Evolutionary conservation across 2,888 invertebrate genomes (phyloP).

Genomic region (Criorhina ranunculi): DNA sequence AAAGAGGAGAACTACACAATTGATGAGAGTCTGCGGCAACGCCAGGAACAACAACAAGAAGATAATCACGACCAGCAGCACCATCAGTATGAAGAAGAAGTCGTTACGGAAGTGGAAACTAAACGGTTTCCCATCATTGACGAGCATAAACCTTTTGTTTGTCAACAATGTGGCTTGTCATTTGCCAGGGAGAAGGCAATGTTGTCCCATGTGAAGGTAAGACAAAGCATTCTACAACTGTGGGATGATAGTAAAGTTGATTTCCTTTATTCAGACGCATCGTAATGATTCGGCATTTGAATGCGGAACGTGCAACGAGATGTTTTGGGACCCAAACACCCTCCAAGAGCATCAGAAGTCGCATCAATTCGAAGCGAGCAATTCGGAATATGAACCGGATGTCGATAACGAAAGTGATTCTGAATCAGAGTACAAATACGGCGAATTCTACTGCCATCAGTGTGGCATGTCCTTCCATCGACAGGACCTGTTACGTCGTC

Average conservation of each 20-base stretch:
- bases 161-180: slow-evolving; percentile 90
- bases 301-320: slow-evolving; percentile 91
- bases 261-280: slow-evolving; percentile 86
- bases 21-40: slow-evolving; percentile 74
- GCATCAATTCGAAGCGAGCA: slow-evolving; percentile 86
- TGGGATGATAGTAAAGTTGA: neutral
- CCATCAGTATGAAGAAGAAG: slow-evolving; percentile 49
- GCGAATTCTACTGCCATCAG: slow-evolving; percentile 88
- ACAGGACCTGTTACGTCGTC: slow-evolving; percentile 90
- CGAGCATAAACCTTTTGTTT: slow-evolving; percentile 92
- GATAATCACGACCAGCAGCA: slow-evolving; percentile 26
- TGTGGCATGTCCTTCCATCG: slow-evolving; percentile 93
- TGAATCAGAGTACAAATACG: slow-evolving; percentile 87
- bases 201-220: slow-evolving; percentile 89
- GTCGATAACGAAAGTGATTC: slow-evolving; percentile 84
- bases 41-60: slow-evolving; percentile 26
- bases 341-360: slow-evolving; percentile 87
- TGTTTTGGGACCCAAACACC: slow-evolving; percentile 90
- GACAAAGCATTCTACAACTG: neutral
- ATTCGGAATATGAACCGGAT: slow-evolving; percentile 84
- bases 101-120: slow-evolving; percentile 44
- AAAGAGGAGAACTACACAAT: slow-evolving; percentile 82
- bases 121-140: slow-evolving; percentile 87
- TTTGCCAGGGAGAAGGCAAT: slow-evolving; percentile 93
- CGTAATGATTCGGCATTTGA: slow-evolving; percentile 92